Base-by-base conservation (phyloP, 1,140 invertebrate species). In the Aculops lycopersici region DNA sequence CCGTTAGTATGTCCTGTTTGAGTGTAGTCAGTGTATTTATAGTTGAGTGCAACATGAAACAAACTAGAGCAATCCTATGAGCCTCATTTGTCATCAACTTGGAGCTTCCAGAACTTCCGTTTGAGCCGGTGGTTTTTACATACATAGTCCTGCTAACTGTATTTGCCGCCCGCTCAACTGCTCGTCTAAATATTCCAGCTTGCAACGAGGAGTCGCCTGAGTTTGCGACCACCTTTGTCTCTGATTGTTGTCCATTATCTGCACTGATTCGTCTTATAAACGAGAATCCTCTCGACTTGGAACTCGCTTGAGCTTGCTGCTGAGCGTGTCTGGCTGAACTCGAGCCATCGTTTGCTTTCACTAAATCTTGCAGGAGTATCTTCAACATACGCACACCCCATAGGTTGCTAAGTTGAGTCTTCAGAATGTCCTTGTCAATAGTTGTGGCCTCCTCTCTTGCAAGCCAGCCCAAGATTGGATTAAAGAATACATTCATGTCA, bases 401-500 rank as follows among this genome's bases (percentile, higher is more conserved):
- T 14, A 92, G 57, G 43, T 74, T 61, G 40, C 74, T 70, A 15
- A 92, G 57, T 53, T 92, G 83, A 20, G 60, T 53, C 47, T 80
- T 73, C 0, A 86, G 69, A 48, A 70, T 65, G 1, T 67, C 64
- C 54, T 83, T 72, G 35, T 74, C 68, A 41, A 76, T 75, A 49
- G 80, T 74, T 21, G 83, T 63, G n/a, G 69, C 57, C 40, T 55
- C 54, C 53, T 88, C 78, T 36, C 77, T 68, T 8, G 68, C 66
- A 48, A 86, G 78, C 8, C 75, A 72, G 58, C 86, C 83, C 81
- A 84, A 95, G n/a, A 86, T 86, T n/a, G n/a, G 4, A 97, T 61
- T 20, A 95, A 69, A 15, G 86, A 83, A 62, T 97, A 84, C 83
- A 84, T 94, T 54, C 90, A 79, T 31, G 78, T 84, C 20, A 86